Conservation (phyloP, 2,113 vertebrate species). For the Prunella fulvescens region DNA sequence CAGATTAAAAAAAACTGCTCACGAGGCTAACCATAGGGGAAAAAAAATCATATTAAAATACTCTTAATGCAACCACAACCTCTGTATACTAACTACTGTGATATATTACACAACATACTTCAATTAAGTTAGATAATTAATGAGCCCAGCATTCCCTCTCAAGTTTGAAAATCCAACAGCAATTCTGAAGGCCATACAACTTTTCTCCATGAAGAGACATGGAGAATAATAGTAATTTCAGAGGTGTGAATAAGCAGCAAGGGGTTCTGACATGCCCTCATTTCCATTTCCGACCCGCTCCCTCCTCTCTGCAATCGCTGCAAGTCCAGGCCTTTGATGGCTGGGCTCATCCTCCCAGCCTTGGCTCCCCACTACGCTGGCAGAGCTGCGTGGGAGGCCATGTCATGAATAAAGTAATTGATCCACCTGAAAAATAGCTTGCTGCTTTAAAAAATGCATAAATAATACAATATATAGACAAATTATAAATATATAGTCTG, state of each 20-base stretch:
- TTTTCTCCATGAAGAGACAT: neutral
- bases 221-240: neutral
- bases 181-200: neutral
- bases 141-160: neutral
- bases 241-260: neutral
- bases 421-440: neutral
- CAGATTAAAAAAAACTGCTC: neutral
- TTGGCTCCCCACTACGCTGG: neutral
- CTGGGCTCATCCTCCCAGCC: neutral
- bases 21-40: neutral
- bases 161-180: neutral
- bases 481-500: neutral
- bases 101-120: neutral
- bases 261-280: neutral
- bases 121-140: neutral
- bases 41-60: neutral
- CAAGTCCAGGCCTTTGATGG: neutral
- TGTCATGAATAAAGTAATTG: neutral
- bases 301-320: neutral
- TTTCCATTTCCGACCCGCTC: neutral
- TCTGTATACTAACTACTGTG: neutral
- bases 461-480: neutral
- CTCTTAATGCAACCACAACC: neutral
- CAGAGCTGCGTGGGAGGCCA: neutral
- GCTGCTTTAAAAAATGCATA: neutral